These are phyloP conservation scores for Cebidichthys violaceus DNA, from an alignment of 2,113 vertebrate genomes.

Conservation along the genomic window DNA sequence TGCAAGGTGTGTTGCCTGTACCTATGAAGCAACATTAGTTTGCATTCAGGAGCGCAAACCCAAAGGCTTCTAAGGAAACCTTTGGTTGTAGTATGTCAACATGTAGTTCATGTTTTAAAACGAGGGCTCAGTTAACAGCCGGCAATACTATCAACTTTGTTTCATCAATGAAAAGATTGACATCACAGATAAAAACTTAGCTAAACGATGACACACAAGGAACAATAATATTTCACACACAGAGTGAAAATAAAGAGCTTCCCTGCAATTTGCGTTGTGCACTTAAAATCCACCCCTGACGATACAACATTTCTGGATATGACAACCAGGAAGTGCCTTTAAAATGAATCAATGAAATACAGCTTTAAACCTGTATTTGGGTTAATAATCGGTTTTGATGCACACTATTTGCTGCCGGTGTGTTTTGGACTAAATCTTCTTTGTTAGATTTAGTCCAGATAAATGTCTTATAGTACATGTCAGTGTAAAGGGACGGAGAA, in stretches of 20 bases:
- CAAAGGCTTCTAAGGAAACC: neutral
- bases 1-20: neutral
- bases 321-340: neutral
- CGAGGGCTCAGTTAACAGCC: neutral
- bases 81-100: conserved; percentile 1
- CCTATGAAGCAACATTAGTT: neutral
- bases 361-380: neutral
- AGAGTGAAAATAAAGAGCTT: neutral
- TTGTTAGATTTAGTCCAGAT: neutral
- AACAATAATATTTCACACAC: neutral
- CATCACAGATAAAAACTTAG: neutral
- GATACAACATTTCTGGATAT: neutral
- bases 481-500: neutral
- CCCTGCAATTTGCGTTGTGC: neutral
- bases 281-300: neutral
- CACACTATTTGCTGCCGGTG: neutral
- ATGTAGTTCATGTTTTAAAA: neutral
- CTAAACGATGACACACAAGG: neutral
- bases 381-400: neutral
- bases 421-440: neutral
- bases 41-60: conserved; percentile 7
- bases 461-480: neutral
- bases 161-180: neutral
- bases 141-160: neutral
- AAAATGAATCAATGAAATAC: neutral